Percentiles rank a stretch among this genome's conserved stretches.
Conservation (phyloP, 2,888 invertebrate genomes). For the Chydorus sphaericus region DNA sequence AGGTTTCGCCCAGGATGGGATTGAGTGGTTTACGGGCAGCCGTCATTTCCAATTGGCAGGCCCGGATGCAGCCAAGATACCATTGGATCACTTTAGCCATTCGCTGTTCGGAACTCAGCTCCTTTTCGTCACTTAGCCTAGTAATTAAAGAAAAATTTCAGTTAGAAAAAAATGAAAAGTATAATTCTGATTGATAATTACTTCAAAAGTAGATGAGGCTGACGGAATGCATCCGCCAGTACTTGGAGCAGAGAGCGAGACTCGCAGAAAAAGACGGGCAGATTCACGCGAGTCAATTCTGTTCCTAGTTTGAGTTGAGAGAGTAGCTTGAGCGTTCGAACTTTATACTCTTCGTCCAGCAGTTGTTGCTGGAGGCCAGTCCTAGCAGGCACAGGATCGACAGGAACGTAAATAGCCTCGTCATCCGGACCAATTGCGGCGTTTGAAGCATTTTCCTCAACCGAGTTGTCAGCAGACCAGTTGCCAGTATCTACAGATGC, state of each 20-base stretch:
- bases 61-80: slow-evolving; percentile 35
- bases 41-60: background rate
- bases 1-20: slow-evolving; percentile 38
- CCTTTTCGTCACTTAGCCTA: slow-evolving; percentile 14
- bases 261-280: slow-evolving; percentile 36
- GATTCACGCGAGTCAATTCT: slow-evolving; percentile 34
- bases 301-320: slow-evolving; percentile 36
- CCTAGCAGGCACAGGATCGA: background rate
- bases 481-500: background rate
- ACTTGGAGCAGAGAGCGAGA: slow-evolving; percentile 34
- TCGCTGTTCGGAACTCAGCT: slow-evolving; percentile 26
- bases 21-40: slow-evolving; percentile 38
- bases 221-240: slow-evolving; percentile 36
- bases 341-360: slow-evolving; percentile 25
- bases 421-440: background rate
- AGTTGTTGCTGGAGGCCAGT: background rate
- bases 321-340: slow-evolving; percentile 32
- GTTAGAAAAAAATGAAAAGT: background rate
- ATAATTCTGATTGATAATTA: slow-evolving; percentile 19
- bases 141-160: too few species aligned
- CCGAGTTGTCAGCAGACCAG: background rate
- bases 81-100: slow-evolving; percentile 33
- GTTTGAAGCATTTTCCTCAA: background rate
- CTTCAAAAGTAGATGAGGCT: slow-evolving; percentile 32
- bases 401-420: background rate